A percentile compares a stretch with the other conserved stretches of the same genome.
Evolutionary conservation across 2,113 vertebrate genomes (phyloP).

Genomic region (Turdus rufiventris): DNA sequence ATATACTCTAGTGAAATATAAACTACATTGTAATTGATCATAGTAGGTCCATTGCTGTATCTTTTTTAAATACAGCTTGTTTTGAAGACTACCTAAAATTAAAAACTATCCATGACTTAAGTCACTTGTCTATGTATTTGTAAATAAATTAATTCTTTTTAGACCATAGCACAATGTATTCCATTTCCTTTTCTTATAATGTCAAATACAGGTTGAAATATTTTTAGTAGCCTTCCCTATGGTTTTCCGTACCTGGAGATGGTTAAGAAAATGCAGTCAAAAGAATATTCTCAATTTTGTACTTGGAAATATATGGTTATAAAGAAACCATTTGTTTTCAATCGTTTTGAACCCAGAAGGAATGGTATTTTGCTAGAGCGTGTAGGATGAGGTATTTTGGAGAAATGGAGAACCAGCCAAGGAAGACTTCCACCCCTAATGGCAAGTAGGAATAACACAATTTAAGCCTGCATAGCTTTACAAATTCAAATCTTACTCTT

Average conservation of each 20-base stretch:
- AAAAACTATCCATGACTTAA: background rate
- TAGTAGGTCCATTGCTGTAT: background rate
- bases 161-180: background rate
- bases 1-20: background rate
- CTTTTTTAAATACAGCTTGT: background rate
- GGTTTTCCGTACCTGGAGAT: background rate
- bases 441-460: background rate
- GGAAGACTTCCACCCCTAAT: background rate
- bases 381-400: background rate
- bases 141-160: background rate
- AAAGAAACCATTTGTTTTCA: background rate
- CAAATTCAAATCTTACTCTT: background rate
- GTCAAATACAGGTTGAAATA: background rate
- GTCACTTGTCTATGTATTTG: background rate
- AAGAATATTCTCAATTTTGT: background rate
- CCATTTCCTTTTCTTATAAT: background rate
- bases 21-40: background rate
- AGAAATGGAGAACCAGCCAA: background rate
- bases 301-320: background rate
- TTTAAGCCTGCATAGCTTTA: background rate
- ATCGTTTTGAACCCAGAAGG: background rate
- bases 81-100: background rate
- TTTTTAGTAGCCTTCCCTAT: background rate
- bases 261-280: background rate
- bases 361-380: background rate